A percentile compares a stretch with the other conserved stretches of the same genome.
Evolutionary conservation across 2,113 vertebrate species (phyloP).

Genomic region (Galbula dea): DNA sequence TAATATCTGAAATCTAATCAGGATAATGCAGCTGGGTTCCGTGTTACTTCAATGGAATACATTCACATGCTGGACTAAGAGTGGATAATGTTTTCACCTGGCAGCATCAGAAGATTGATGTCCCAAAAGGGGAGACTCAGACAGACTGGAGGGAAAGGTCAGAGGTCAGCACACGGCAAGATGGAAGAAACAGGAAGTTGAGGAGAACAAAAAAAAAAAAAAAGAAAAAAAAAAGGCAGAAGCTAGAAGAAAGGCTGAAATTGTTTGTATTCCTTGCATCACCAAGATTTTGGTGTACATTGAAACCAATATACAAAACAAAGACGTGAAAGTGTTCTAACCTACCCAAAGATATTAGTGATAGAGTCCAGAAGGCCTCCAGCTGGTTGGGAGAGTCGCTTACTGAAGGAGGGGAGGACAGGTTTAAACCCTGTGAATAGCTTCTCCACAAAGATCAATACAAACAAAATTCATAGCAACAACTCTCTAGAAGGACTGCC

Average conservation of each 20-base stretch:
- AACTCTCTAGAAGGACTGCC: constrained; percentile 15
- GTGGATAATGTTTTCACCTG: constrained; percentile 80
- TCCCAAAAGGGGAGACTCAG: constrained; percentile 87
- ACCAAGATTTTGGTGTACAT: constrained; percentile 51
- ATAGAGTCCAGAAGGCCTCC: constrained; percentile 94
- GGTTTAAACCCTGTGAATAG: constrained; percentile 74
- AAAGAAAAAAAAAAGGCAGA: constrained; percentile 57
- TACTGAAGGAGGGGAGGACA: constrained; percentile 84
- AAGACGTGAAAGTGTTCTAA: constrained; percentile 72
- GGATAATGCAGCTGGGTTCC: background rate
- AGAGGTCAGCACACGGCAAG: constrained; percentile 77
- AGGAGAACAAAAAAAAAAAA: constrained; percentile 51
- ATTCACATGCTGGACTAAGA: constrained; percentile 69
- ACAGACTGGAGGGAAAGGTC: constrained; percentile 84
- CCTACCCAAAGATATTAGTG: constrained; percentile 97
- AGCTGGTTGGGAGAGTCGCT: constrained; percentile 84
- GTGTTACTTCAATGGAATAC: constrained; percentile 24
- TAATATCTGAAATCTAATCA: background rate
- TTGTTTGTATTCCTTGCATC: constrained; percentile 40
- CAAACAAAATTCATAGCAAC: constrained; percentile 62
- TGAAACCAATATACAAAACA: constrained; percentile 50
- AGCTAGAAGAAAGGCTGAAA: constrained; percentile 72
- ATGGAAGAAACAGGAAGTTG: constrained; percentile 71
- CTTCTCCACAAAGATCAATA: constrained; percentile 63
- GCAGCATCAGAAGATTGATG: constrained; percentile 78